phyloP scores from a whole-genome alignment of 2,113 vertebrate species.

The Opisthocomus hoazin region DNA sequence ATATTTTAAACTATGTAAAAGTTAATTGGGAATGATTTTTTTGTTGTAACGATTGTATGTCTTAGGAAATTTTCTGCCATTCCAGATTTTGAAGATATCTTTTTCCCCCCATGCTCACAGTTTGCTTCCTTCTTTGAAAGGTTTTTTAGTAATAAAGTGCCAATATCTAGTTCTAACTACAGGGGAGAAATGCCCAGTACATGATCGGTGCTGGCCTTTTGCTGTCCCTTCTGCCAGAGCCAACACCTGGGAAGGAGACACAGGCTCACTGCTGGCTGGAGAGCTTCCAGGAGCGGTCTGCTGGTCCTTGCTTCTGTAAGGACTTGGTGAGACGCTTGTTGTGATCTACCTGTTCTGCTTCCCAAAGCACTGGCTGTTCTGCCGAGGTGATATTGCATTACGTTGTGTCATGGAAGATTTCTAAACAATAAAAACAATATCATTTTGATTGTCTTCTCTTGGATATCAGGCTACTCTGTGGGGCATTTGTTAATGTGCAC shows the following conservation, averaged over 20 bases:
- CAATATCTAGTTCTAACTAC: not conserved
- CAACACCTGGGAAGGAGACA: not conserved
- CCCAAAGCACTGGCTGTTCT: not conserved
- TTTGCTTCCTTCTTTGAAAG: not conserved
- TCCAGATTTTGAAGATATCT: too few species aligned
- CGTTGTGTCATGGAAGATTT: not conserved
- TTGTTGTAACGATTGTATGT: not conserved
- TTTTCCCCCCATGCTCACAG: too few species aligned
- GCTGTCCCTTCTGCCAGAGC: not conserved
- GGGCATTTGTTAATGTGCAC: not conserved
- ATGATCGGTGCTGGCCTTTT: not conserved
- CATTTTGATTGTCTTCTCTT: not conserved
- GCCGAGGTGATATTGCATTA: not conserved
- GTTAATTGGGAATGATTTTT: not conserved
- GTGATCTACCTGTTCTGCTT: not conserved
- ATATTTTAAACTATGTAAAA: not conserved
- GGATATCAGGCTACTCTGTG: not conserved
- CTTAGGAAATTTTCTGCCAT: not conserved
- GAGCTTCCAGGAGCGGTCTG: not conserved
- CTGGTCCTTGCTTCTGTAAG: not conserved
- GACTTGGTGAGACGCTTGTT: not conserved
- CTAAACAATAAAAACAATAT: slow-evolving; percentile 2
- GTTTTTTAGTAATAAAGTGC: not conserved
- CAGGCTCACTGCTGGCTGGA: not conserved
- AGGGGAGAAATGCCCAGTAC: not conserved